Evolutionary conservation across 1,140 invertebrate genomes (phyloP).

Genomic region (silkworm (Bombyx mori)): ASM3026992v2 NC_085130.1:5869501-5870000

Average conservation of each 20-base stretch:
- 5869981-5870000: slow-evolving; percentile 44
- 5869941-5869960: not conserved
- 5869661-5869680: slow-evolving; percentile 5
- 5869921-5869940: not conserved
- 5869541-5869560: too few species aligned
- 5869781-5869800: slow-evolving; percentile 1
- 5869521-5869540: too few species aligned
- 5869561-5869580: too few species aligned
- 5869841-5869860: slow-evolving; percentile 40
- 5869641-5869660: not conserved
- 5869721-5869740: slow-evolving; percentile 15
- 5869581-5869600: too few species aligned
- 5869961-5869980: too few species aligned
- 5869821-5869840: slow-evolving; percentile 26
- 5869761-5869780: too few species aligned
- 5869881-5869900: slow-evolving; percentile 54
- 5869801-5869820: slow-evolving; percentile 19
- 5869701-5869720: slow-evolving; percentile 68
- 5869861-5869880: slow-evolving; percentile 59
- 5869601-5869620: too few species aligned
- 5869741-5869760: too few species aligned
- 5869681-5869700: slow-evolving; percentile 26
- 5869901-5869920: not conserved
- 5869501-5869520: too few species aligned
- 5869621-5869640: too few species aligned